Conservation (phyloP, 2,113 vertebrate genomes). For the Sula dactylatra region DNA sequence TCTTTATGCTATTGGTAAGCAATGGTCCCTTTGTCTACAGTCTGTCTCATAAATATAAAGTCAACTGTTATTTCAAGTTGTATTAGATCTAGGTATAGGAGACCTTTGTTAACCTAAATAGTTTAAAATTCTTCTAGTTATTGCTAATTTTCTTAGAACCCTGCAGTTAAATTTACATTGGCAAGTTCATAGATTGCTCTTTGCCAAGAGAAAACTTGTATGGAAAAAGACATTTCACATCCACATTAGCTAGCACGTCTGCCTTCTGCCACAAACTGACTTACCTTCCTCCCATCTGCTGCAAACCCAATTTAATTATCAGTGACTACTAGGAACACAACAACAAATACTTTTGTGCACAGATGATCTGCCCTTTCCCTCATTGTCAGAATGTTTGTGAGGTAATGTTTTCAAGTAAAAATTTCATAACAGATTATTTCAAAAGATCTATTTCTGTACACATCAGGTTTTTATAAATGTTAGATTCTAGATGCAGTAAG, state of each 20-base stretch:
- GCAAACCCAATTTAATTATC: slow-evolving; percentile 55
- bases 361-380: neutral
- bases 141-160: slow-evolving; percentile 39
- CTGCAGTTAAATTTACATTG: slow-evolving; percentile 48
- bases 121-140: slow-evolving; percentile 28
- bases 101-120: slow-evolving; percentile 53
- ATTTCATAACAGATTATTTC: neutral
- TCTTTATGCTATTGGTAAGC: slow-evolving; percentile 42
- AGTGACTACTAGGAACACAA: neutral
- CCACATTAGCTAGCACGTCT: slow-evolving; percentile 17
- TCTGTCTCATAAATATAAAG: slow-evolving; percentile 49
- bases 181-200: slow-evolving; percentile 19
- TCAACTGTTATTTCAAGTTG: slow-evolving; percentile 28
- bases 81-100: slow-evolving; percentile 24
- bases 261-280: slow-evolving; percentile 62
- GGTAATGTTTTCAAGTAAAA: neutral
- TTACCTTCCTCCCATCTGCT: slow-evolving; percentile 66
- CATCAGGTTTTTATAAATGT: neutral
- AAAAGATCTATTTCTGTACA: neutral
- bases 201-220: slow-evolving; percentile 20
- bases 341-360: neutral
- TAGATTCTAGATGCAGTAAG: neutral
- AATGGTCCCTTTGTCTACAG: slow-evolving; percentile 52
- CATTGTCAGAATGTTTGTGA: neutral
- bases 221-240: slow-evolving; percentile 17